Conservation (phyloP, 2,113 vertebrate genomes). For the Cyanoderma ruficeps region DNA sequence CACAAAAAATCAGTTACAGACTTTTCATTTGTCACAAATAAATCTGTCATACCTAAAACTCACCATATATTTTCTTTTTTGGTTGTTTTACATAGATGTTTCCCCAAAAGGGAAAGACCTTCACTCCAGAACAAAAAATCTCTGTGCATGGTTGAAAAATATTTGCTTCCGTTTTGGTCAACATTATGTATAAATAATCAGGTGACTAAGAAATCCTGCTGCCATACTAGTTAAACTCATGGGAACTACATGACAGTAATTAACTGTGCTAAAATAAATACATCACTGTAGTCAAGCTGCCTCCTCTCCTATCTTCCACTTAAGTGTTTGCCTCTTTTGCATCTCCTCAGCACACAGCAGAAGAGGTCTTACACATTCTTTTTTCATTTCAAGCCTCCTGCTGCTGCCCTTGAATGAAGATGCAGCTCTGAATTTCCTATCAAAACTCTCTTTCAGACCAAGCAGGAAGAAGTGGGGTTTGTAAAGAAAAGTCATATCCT, state of each 20-base stretch:
- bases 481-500: background rate
- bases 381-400: background rate
- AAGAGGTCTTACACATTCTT: background rate
- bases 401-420: background rate
- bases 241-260: background rate
- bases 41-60: background rate
- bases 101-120: background rate
- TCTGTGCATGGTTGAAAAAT: background rate
- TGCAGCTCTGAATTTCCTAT: background rate
- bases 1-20: background rate
- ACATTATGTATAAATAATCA: background rate
- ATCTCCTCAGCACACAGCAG: background rate
- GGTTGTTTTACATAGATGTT: background rate
- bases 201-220: background rate
- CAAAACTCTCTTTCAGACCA: background rate
- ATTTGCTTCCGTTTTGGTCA: background rate
- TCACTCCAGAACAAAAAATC: background rate
- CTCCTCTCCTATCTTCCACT: background rate
- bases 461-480: background rate
- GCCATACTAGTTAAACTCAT: background rate
- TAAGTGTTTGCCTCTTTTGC: background rate
- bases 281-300: background rate
- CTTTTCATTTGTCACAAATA: background rate
- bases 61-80: background rate
- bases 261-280: background rate